Conservation (phyloP, 2,113 vertebrate species). For the Chlamydotis undulata region DNA sequence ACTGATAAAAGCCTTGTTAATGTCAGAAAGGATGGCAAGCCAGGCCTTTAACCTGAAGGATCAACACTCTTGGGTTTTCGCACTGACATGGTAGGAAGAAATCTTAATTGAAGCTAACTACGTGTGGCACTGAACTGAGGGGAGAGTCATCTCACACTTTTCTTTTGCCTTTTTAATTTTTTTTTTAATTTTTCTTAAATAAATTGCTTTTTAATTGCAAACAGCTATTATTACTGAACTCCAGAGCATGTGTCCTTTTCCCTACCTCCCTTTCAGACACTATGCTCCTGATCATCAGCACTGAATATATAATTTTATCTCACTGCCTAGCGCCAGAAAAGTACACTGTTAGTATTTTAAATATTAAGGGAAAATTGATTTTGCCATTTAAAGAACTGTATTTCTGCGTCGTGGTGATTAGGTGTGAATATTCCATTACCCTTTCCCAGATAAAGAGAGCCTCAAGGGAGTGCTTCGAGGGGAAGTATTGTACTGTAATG, state of each 20-base stretch:
- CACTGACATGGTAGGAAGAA: neutral
- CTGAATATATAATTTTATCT: neutral
- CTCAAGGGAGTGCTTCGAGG: neutral
- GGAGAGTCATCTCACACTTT: neutral
- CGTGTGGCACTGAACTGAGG: neutral
- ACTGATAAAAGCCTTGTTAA: neutral
- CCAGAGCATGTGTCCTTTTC: neutral
- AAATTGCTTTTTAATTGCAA: neutral
- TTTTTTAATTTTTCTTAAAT: neutral
- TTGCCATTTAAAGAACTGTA: neutral
- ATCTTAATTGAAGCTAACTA: neutral
- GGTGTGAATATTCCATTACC: conserved; percentile 38
- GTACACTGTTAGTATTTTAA: conserved; percentile 3
- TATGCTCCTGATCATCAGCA: neutral
- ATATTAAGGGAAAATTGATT: conserved; percentile 37
- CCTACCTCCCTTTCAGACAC: neutral
- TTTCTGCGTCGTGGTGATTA: conserved; percentile 6
- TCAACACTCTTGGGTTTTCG: neutral
- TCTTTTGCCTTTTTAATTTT: neutral
- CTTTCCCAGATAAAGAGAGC: neutral
- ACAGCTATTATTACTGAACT: neutral
- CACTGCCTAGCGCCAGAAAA: neutral
- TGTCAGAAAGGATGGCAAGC: neutral
- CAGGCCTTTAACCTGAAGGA: neutral
- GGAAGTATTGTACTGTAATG: neutral